Percentiles rank a stretch among this genome's conserved stretches.
These are phyloP conservation scores for Parnassius glacialis DNA, from an alignment of 2,888 invertebrate species.

Conservation along the genomic window DNA sequence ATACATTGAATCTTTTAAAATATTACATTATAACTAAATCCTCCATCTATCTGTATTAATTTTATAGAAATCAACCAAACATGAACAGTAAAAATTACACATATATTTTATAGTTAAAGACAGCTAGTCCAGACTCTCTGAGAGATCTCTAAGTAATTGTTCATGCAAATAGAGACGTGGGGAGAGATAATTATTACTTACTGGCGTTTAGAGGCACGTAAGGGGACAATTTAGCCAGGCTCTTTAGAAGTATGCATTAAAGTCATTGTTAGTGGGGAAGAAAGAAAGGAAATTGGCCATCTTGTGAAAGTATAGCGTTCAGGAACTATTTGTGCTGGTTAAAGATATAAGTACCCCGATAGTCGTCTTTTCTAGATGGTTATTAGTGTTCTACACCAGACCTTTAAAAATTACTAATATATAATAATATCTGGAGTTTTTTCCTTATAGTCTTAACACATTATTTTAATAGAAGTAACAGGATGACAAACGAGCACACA, in stretches of 20 bases:
- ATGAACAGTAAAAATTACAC: slow-evolving; percentile 19
- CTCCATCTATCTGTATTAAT: not conserved
- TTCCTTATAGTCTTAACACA: too few species aligned
- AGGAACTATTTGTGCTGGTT: slow-evolving; percentile 19
- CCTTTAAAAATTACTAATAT: too few species aligned
- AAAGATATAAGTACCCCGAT: slow-evolving; percentile 5
- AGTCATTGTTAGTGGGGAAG: slow-evolving; percentile 11
- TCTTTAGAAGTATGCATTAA: slow-evolving; percentile 27
- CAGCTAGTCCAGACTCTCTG: not conserved
- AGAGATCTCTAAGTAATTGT: slow-evolving; percentile 34
- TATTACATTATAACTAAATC: too few species aligned
- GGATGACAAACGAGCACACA: too few species aligned
- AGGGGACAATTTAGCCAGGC: slow-evolving; percentile 29
- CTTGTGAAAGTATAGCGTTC: slow-evolving; percentile 17
- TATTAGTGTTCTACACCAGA: too few species aligned
- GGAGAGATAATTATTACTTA: slow-evolving; percentile 25
- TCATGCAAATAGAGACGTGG: slow-evolving; percentile 33
- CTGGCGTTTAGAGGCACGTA: slow-evolving; percentile 19
- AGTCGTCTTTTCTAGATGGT: not conserved
- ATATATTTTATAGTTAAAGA: slow-evolving; percentile 21
- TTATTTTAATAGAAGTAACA: too few species aligned
- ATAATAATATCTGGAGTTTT: too few species aligned
- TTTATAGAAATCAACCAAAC: slow-evolving; percentile 5
- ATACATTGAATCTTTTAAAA: too few species aligned
- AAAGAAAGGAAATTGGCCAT: slow-evolving; percentile 23